Evolutionary conservation across 2,888 invertebrate genomes (phyloP).

Genomic region (Lacanobia oleracea): DNA sequence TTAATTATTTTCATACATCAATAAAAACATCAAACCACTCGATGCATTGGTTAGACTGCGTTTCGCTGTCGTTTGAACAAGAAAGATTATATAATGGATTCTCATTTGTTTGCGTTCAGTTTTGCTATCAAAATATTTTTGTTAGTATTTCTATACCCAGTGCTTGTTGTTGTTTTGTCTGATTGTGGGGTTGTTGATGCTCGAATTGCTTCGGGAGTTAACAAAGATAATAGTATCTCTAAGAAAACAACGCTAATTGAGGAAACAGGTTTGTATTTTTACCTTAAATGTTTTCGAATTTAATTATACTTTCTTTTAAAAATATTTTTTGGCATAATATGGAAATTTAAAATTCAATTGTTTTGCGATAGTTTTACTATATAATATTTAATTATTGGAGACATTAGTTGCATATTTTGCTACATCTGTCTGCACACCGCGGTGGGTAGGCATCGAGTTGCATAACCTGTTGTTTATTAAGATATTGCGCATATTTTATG

Average conservation of each 20-base stretch:
- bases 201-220: not conserved
- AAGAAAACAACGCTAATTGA: not conserved
- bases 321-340: not conserved
- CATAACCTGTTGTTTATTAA: conserved; percentile 41
- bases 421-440: conserved; percentile 10
- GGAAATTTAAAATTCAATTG: not conserved
- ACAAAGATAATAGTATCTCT: conserved; percentile 19
- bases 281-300: not conserved
- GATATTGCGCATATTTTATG: conserved; percentile 44
- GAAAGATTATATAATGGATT: conserved; percentile 44
- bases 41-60: conserved; percentile 33
- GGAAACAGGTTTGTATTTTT: conserved; percentile 39
- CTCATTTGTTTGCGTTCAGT: conserved; percentile 19
- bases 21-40: conserved; percentile 42
- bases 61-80: conserved; percentile 28
- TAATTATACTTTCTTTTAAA: not conserved
- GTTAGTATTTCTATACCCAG: conserved; percentile 18
- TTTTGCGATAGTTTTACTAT: not conserved
- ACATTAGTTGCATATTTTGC: conserved; percentile 9
- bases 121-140: conserved; percentile 27
- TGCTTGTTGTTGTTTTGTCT: conserved; percentile 17
- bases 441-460: conserved; percentile 30
- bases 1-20: conserved; percentile 32
- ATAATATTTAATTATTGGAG: not conserved
- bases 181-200: conserved; percentile 10